Conservation (phyloP, 2,113 vertebrate genomes). For the Tiliqua scincoides region DNA sequence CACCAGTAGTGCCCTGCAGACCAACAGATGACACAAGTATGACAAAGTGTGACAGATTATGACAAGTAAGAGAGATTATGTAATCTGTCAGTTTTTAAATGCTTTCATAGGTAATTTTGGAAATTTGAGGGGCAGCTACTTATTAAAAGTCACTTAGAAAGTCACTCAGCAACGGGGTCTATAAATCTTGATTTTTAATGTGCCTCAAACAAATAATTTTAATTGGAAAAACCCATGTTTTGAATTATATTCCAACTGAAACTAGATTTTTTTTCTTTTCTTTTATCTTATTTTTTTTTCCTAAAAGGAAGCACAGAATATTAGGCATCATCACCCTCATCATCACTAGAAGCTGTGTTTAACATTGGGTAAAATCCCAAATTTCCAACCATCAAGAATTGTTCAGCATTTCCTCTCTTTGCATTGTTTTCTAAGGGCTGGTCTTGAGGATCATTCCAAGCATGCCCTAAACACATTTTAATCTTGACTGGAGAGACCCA, state of each 20-base stretch:
- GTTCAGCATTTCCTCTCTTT: background rate
- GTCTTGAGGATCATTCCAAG: background rate
- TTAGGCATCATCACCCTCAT: background rate
- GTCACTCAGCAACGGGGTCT: slow-evolving; percentile 17
- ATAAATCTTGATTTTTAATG: slow-evolving; percentile 40
- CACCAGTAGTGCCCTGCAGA: no score
- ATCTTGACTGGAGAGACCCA: background rate
- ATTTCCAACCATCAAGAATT: background rate
- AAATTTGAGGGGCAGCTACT: no score
- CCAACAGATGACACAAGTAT: no score
- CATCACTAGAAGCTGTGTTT: background rate
- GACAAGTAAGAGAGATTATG: no score
- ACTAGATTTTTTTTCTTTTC: background rate
- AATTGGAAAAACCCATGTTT: slow-evolving; percentile 42
- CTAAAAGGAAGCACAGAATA: no score
- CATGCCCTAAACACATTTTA: background rate
- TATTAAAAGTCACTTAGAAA: slow-evolving; percentile 19
- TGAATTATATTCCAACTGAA: slow-evolving; percentile 32
- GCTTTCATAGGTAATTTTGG: no score
- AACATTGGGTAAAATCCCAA: background rate
- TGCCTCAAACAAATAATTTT: slow-evolving; percentile 52
- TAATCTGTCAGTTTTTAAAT: no score
- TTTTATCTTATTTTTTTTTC: no score
- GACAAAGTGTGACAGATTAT: no score
- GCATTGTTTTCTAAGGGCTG: background rate